Base-by-base conservation (phyloP, 2,797 vertebrate genomes). In the Ficedula albicollis region DNA sequence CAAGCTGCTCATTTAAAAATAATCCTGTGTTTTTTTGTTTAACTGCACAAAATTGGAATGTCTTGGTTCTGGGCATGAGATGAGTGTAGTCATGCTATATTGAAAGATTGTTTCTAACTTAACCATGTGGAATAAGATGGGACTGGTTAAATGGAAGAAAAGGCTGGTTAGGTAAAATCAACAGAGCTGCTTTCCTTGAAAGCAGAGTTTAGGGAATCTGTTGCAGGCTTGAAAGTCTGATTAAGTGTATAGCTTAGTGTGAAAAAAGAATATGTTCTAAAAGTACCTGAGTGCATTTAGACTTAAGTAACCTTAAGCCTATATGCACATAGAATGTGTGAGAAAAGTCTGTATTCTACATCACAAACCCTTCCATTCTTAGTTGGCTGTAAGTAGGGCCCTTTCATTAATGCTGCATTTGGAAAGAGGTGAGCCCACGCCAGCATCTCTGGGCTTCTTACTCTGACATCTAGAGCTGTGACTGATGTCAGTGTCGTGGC, bases 21-120 rank as follows among this genome's bases (percentile, higher is more conserved):
- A 87, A 48, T 82, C 15, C 30, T 29, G 1, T 80, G 15, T 2
- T 54, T 64, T 91, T 90, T 74, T 21, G 9, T 84, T 68, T 96
- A 34, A 64, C 32, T 6, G 64, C 5, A 3, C 29, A 16, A 74
- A 74, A 38, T 32, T 86, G 34, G 9, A 78, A 60, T 0, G 0
- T 55, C n/a, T 30, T 83, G 32, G 2, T 0, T 63, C 30, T 63
- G 68, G 34, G 19, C 1, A 3, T 23, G 26, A 72, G 36, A 26
- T 44, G 52, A 63, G 30, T 41, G 16, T 52, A 48, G 39, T 41
- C 3, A 3, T n/a, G 23, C 29, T 49, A 13, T 26, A 27, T 59
- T 77, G 18, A 44, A 84, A 87, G 16, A 11, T 34, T 69, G 29
- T 90, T 13, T 78, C 27, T 87, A 41, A n/a, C 15, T 51, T 44